Conservation (phyloP, 2,888 invertebrate species). For the Colletes collaris region DNA sequence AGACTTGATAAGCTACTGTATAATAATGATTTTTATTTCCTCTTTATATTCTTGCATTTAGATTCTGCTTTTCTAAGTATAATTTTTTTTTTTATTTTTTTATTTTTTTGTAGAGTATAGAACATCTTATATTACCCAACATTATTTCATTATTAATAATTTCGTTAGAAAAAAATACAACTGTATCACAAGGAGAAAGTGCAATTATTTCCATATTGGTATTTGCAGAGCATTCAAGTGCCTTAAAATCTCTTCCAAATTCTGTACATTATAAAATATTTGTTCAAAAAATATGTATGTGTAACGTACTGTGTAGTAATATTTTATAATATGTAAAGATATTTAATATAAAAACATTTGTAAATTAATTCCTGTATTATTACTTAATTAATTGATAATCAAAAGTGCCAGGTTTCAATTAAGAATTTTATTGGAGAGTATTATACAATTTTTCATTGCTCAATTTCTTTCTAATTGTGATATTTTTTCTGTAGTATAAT, state of each 20-base stretch:
- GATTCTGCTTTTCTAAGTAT: slow-evolving; percentile 42
- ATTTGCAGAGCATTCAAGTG: slow-evolving; percentile 70
- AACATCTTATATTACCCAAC: slow-evolving; percentile 8
- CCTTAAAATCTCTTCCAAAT: slow-evolving; percentile 71
- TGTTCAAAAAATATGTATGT: slow-evolving; percentile 27
- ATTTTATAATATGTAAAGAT: slow-evolving; percentile 62
- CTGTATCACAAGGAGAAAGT: slow-evolving; percentile 19
- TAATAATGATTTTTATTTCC: slow-evolving; percentile 26
- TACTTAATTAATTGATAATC: slow-evolving; percentile 16
- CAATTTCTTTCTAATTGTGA: slow-evolving; percentile 9
- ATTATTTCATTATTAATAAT: slow-evolving; percentile 9
- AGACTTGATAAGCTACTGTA: slow-evolving; percentile 23
- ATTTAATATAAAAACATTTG: slow-evolving; percentile 45
- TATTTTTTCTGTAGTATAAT: too few relatives aligned
- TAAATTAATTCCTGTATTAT: slow-evolving; percentile 28
- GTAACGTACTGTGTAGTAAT: slow-evolving; percentile 52
- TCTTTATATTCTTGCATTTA: slow-evolving; percentile 44
- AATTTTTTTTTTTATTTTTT: slow-evolving; percentile 9
- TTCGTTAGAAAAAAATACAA: slow-evolving; percentile 4
- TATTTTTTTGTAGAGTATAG: neutral
- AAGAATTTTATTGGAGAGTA: slow-evolving; percentile 14
- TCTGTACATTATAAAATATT: slow-evolving; percentile 34
- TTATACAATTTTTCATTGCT: neutral
- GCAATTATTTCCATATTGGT: slow-evolving; percentile 60
- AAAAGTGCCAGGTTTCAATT: neutral